A percentile compares a stretch with the other conserved stretches of the same genome.
Evolutionary conservation across 2,888 invertebrate species (phyloP).

Genomic region (Perithous albicinctus): DNA sequence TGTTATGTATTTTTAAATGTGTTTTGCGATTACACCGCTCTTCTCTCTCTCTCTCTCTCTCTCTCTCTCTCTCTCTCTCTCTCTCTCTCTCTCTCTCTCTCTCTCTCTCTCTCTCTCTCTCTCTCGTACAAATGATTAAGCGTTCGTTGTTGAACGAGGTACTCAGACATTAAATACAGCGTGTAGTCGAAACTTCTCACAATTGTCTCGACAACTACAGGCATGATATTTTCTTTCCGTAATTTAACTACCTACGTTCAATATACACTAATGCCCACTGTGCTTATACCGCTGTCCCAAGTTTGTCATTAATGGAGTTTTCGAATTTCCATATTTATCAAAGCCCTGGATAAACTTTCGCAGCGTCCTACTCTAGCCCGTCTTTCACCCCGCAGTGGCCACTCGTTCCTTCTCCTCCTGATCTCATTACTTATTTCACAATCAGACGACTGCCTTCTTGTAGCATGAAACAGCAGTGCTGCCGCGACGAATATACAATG

Average conservation of each 20-base stretch:
- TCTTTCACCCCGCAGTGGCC: constrained; percentile 4
- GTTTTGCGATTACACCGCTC: too few relatives aligned
- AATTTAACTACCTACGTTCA: constrained; percentile 56
- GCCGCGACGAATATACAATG: constrained; percentile 34
- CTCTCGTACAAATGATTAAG: too few relatives aligned
- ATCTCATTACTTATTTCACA: constrained; percentile 54
- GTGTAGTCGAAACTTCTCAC: constrained; percentile 45
- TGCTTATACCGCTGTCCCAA: constrained; percentile 54
- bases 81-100: too few relatives aligned
- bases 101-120: too few relatives aligned
- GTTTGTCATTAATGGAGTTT: constrained; percentile 71
- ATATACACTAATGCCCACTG: constrained; percentile 26
- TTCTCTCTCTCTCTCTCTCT: too few relatives aligned
- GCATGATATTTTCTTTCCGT: constrained; percentile 20
- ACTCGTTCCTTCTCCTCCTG: background rate
- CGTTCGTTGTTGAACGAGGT: constrained; percentile 22
- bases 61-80: too few relatives aligned
- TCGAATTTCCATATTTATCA: constrained; percentile 79
- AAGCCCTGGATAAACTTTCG: constrained; percentile 62
- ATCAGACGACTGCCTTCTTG: constrained; percentile 13
- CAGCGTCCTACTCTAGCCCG: constrained; percentile 39
- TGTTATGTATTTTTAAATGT: too few relatives aligned
- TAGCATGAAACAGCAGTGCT: constrained; percentile 12
- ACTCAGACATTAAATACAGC: constrained; percentile 40
- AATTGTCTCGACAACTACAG: constrained; percentile 36